Evolutionary conservation across 2,888 invertebrate genomes (phyloP), one percentile per base, ranked within the genome.

Genomic region (Hydrotaea cyrtoneurina): DNA sequence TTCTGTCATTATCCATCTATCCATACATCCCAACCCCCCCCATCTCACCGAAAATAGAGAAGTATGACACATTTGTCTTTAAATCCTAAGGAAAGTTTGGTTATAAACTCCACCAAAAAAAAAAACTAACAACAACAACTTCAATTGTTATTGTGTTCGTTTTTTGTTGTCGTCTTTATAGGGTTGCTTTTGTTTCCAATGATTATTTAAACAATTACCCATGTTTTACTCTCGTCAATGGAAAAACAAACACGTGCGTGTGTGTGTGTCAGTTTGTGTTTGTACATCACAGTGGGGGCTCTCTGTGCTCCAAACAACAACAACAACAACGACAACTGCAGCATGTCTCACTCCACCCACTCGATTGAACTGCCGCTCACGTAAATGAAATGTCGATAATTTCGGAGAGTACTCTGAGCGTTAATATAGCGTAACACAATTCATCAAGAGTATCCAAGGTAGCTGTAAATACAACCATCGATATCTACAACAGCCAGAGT

Each of bases 121-220:
- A 50, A 50, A 50, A n/a, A n/a, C n/a, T n/a, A n/a, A n/a, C n/a
- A n/a, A n/a, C n/a, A n/a, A n/a, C n/a, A n/a, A n/a, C n/a, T n/a
- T n/a, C 50, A 50, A 59, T 59, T 57, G 19, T 19, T 26, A 59
- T 50, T 26, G 59, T 26, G 13, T 59, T 21, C 23, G 23, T 26
- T 26, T 23, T 19, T 13, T 11, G 3, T 31, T 31, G 2, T 31
- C 3, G 2, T 31, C 7, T 7, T 31, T 31, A 4, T 31, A 31
- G 2, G 2, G 31, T 31, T 59, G 19, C 26, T 23, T 8, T 59
- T 15, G 17, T 26, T 23, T 11, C n/a, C n/a, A n/a, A 59, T 26
- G 23, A 59, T 59, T 59, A 59, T 59, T 59, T 59, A 59, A 59
- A 59, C 59, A 59, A 59, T 59, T 59, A 59, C 13, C 59, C 2